Percentiles rank a stretch among this genome's conserved stretches.
Evolutionary conservation across 2,113 vertebrate genomes (phyloP).

Genomic region (Mustelus asterias): DNA sequence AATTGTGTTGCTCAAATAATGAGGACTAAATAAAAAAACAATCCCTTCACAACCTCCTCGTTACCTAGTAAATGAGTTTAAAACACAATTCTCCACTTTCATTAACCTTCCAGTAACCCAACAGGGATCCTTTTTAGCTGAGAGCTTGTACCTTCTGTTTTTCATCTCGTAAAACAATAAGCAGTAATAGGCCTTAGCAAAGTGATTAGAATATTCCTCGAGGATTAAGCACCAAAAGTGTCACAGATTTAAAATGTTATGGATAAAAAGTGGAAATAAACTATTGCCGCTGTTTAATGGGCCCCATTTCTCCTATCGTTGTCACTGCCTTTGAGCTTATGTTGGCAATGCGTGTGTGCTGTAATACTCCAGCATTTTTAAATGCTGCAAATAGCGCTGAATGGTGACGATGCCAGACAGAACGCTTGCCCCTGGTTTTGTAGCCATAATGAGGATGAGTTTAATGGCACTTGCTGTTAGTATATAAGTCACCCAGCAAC

Average conservation of each 20-base stretch:
- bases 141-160: neutral
- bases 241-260: neutral
- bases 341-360: neutral
- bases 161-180: neutral
- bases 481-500: neutral
- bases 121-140: neutral
- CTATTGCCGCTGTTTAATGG: neutral
- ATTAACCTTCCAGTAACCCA: slow-evolving; percentile 33
- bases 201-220: neutral
- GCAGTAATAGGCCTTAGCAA: neutral
- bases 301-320: neutral
- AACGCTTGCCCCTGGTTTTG: neutral
- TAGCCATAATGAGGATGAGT: neutral
- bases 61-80: slow-evolving; percentile 20
- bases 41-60: no score
- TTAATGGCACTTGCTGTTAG: neutral
- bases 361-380: neutral
- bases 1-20: neutral
- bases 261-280: neutral
- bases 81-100: slow-evolving; percentile 10
- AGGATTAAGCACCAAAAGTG: neutral
- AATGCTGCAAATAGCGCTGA: neutral
- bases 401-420: neutral
- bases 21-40: neutral
- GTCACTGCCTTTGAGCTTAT: neutral